These are phyloP conservation scores for Apogon talboti DNA, from an alignment of 2,797 vertebrate genomes.

Conservation along the genomic window DNA sequence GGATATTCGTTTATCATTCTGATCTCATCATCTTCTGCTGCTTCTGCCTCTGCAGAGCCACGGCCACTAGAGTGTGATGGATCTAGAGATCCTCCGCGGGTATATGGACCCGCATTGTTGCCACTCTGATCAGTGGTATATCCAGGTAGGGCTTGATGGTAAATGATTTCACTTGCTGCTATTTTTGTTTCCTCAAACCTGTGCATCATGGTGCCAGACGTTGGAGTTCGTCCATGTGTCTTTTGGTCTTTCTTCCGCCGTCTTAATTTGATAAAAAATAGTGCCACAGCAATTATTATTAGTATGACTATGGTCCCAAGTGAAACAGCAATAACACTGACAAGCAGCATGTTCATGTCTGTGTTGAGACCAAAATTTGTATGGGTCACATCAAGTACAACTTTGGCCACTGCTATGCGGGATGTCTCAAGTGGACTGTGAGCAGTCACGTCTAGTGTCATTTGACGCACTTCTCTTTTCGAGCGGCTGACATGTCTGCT, in stretches of 20 bases:
- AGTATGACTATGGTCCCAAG: constrained; percentile 93
- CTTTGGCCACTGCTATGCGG: constrained; percentile 84
- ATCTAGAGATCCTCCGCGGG: constrained; percentile 93
- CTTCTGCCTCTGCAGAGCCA: constrained; percentile 90
- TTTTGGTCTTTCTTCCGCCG: constrained; percentile 82
- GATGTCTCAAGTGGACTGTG: constrained; percentile 91
- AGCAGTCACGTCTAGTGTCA: constrained; percentile 91
- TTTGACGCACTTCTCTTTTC: constrained; percentile 89
- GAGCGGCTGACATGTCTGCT: constrained; percentile 78
- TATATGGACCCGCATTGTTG: constrained; percentile 83
- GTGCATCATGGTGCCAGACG: constrained; percentile 87
- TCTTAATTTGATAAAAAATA: constrained; percentile 90
- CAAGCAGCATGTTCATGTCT: constrained; percentile 91
- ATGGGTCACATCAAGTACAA: constrained; percentile 91
- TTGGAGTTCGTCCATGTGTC: constrained; percentile 60
- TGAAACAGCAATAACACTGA: constrained; percentile 93
- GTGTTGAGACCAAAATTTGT: constrained; percentile 91
- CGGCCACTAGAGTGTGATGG: constrained; percentile 97
- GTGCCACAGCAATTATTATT: constrained; percentile 88
- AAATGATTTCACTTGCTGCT: constrained; percentile 88
- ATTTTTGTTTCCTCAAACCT: constrained; percentile 89
- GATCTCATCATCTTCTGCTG: constrained; percentile 97
- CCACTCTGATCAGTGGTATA: constrained; percentile 82
- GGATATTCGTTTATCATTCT: constrained; percentile 99
- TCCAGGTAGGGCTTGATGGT: constrained; percentile 95